A percentile compares a stretch with the other conserved stretches of the same genome.
phyloP scores from a whole-genome alignment of 2,113 vertebrate species.

The Corvus moneduloides region DNA sequence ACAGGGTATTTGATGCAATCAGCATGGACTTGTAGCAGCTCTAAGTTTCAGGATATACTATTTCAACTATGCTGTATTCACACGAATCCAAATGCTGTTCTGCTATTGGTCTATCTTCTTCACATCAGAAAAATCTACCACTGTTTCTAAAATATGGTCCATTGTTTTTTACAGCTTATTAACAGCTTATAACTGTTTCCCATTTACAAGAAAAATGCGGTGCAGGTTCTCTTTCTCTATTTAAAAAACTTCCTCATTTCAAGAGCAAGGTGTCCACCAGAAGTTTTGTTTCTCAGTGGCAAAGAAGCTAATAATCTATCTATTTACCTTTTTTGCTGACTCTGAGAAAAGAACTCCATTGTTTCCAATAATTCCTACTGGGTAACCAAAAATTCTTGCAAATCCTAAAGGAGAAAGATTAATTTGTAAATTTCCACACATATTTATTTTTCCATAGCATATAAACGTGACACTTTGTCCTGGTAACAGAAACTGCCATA shows the following conservation, averaged over 20 bases:
- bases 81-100: not conserved
- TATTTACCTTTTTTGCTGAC: constrained; percentile 92
- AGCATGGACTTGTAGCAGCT: not conserved
- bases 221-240: not conserved
- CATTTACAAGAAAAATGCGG: not conserved
- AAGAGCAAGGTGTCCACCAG: not conserved
- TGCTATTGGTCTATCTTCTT: not conserved
- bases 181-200: not conserved
- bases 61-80: not conserved
- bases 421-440: not conserved
- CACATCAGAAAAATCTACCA: not conserved
- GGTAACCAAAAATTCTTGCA: constrained; percentile 95
- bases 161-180: not conserved
- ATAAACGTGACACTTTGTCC: not conserved
- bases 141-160: not conserved
- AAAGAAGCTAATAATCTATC: not conserved
- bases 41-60: not conserved
- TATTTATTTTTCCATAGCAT: not conserved
- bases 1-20: not conserved
- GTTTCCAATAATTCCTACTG: constrained; percentile 95
- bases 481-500: not conserved
- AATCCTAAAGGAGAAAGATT: constrained; percentile 79
- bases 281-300: not conserved
- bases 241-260: not conserved
- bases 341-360: constrained; percentile 98